Base-by-base conservation (phyloP, 2,797 vertebrate species). In the Sitta carolinensis region DNA sequence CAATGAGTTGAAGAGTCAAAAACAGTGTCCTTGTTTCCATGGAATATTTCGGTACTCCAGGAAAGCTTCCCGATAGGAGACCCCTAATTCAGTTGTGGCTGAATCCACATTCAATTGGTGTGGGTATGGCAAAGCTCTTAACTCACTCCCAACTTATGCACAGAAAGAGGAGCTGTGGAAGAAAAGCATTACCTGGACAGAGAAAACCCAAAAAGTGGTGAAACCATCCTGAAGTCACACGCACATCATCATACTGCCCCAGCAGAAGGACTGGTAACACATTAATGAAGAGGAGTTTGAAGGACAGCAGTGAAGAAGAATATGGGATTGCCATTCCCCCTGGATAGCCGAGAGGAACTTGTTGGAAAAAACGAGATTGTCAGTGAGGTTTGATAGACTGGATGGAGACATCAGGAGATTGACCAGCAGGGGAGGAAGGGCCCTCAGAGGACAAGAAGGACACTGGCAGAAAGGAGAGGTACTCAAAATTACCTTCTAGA, bases 381-480 rank as follows among this genome's bases (percentile, higher is more conserved):
- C 51, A 81, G 0, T 1, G 45, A 17, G 34, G 27, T 25, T 9
- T 54, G 58, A 47, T 0, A 34, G 16, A 36, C 22, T 34, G 59
- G 40, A 40, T 32, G 14, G 57, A 76, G 59, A 51, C 32, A 73
- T 27, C 62, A 36, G 0, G 0, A 54, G 9, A 45, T 9, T 27
- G 30, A 55, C 26, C 45, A 73, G 54, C 21, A 69, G 23, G 79
- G 32, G 21, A 83, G 42, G 64, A 84, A 74, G 3, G 10, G 34
- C 32, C 45, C 82, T 63, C 61, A 58, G 45, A 89, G 32, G 59
- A 59, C 23, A 77, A 77, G 16, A n/a, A 47, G 52, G 63, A 43
- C 2, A 2, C 6, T 2, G 2, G 85, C 16, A 7, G 43, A 70
- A 84, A 7, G 4, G 23, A 34, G 17, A 76, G 0, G 0, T 21